These are phyloP conservation scores for Bombus superbus DNA, from an alignment of 1,140 invertebrate genomes.

Conservation along the genomic window DNA sequence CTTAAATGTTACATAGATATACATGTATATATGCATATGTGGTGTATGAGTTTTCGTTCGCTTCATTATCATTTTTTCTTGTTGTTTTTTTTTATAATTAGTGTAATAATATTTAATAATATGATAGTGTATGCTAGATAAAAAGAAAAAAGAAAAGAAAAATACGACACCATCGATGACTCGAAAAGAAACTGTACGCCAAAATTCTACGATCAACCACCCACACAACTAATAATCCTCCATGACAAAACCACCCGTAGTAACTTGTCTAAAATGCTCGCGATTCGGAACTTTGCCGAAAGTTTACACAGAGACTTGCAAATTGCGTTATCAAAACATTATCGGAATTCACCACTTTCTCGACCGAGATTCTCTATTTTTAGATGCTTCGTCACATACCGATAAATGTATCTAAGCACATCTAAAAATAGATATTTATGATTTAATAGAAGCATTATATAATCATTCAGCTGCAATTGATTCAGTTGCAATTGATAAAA, in stretches of 20 bases:
- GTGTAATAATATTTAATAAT: conserved; percentile 23
- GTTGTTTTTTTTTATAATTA: conserved; percentile 11
- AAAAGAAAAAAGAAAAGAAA: conserved; percentile 56
- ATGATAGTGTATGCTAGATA: conserved; percentile 54
- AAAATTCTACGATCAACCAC: conserved; percentile 12
- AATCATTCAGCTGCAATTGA: not conserved
- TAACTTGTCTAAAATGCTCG: conserved; percentile 13
- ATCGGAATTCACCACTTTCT: not conserved
- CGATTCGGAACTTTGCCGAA: not conserved
- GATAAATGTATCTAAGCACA: not conserved
- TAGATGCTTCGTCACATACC: conserved; percentile 7
- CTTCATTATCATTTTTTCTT: not conserved
- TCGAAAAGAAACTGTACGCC: conserved; percentile 16
- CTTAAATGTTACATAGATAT: conserved; percentile 66
- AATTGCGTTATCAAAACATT: not conserved
- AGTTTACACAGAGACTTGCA: not conserved
- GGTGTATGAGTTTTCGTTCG: conserved; percentile 47
- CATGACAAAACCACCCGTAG: conserved; percentile 1
- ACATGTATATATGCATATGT: conserved; percentile 60
- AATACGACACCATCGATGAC: conserved; percentile 14
- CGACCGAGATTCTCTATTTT: conserved; percentile 24
- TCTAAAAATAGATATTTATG: conserved; percentile 23
- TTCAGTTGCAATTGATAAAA: not conserved
- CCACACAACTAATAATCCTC: not conserved
- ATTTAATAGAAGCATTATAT: not conserved